A percentile compares a stretch with the other conserved stretches of the same genome.
Evolutionary conservation across 2,888 invertebrate species (phyloP).

Genomic region (Cabera pusaria): DNA sequence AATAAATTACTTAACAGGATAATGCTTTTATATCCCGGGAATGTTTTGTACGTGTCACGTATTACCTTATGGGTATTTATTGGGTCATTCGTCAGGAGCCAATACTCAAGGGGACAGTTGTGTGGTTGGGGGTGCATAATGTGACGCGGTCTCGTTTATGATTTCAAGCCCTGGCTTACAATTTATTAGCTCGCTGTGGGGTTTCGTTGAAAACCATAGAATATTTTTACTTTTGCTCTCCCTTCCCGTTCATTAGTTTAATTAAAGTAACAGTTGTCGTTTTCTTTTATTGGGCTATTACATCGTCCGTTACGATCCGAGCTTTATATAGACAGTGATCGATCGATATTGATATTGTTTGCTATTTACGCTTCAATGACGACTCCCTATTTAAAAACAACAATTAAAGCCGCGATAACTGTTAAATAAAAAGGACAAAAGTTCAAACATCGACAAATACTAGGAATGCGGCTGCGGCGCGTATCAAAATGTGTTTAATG

Average conservation of each 20-base stretch:
- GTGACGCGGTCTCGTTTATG: conserved; percentile 67
- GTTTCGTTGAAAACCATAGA: conserved; percentile 33
- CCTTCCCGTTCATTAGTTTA: conserved; percentile 25
- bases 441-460: conserved; percentile 71
- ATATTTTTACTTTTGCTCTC: conserved; percentile 32
- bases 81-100: conserved; percentile 78
- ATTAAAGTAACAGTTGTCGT: conserved; percentile 29
- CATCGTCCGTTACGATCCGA: conserved; percentile 15
- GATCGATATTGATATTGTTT: conserved; percentile 21
- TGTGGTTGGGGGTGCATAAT: conserved; percentile 80
- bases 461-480: conserved; percentile 56
- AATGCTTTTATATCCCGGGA: conserved; percentile 77
- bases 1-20: conserved; percentile 82
- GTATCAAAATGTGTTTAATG: conserved; percentile 69
- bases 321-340: conserved; percentile 20
- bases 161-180: conserved; percentile 53
- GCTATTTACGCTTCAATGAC: conserved; percentile 31
- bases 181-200: conserved; percentile 66
- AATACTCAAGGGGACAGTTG: conserved; percentile 72
- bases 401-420: conserved; percentile 56
- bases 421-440: conserved; percentile 77
- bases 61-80: conserved; percentile 80
- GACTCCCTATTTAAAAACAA: conserved; percentile 59
- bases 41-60: conserved; percentile 80
- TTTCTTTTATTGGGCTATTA: conserved; percentile 19